Evolutionary conservation across 2,888 invertebrate species (phyloP), one percentile per base, ranked within the genome.

Genomic region (Tenthredo scrophulariae): DNA sequence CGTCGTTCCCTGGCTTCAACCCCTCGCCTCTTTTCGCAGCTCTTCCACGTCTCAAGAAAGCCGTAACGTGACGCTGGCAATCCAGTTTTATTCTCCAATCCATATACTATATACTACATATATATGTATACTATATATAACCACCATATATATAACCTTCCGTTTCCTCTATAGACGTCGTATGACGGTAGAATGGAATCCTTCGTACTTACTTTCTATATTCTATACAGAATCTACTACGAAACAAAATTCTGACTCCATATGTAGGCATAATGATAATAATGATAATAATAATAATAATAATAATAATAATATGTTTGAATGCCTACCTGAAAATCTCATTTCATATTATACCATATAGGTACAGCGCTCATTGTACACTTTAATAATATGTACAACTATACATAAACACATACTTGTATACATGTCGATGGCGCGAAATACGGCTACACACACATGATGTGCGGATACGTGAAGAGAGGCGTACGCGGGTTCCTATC

Each of bases 21-120:
- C 54, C 54, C 54, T 54, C 54, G n/a, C n/a, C n/a, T 54, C n/a
- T 54, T n/a, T 54, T n/a, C 54, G n/a, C 18, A n/a, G 54, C 54
- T 54, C 54, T n/a, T 54, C 26, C 67, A 33, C 67, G 67, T 67
- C 33, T 67, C 67, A 33, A 67, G 67, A 67, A 67, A 54, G 67
- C 67, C 67, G 67, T 67, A 67, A 67, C 67, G 67, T 33, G 67
- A 33, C 67, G 67, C 33, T 67, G 33, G 9, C 67, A 33, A 67
- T 67, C 67, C 67, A 67, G 67, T 33, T 67, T 67, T 67, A 67
- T 67, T 67, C 67, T 26, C 67, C 67, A 33, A 67, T 67, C 67
- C 67, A 33, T 33, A 67, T 13, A 29, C n/a, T 33, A 29, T 13
- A 18, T 67, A 18, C 33, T 18, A 67, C 29, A 26, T 33, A 26